Conservation (phyloP, 2,113 vertebrate species). For the Hyperopisus bebe region DNA sequence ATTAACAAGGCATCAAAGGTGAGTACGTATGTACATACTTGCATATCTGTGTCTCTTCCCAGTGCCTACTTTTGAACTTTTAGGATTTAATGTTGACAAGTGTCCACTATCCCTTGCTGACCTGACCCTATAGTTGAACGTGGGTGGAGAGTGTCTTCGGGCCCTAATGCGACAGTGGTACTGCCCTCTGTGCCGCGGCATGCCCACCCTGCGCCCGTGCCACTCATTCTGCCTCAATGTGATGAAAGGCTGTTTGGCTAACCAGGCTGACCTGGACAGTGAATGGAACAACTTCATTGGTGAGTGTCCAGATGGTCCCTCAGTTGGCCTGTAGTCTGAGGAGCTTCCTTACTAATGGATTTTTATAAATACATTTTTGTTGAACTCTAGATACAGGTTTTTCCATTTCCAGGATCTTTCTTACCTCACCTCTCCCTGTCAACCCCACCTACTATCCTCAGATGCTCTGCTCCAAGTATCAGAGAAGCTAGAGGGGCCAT, state of each 20-base stretch:
- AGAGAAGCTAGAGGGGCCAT: conserved; percentile 74
- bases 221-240: conserved; percentile 79
- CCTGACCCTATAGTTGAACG: conserved; percentile 52
- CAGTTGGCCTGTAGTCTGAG: not conserved
- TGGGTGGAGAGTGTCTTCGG: conserved; percentile 64
- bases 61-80: not conserved
- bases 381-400: not conserved
- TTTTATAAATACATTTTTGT: not conserved
- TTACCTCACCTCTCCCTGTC: not conserved
- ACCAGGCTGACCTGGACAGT: conserved; percentile 68
- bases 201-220: conserved; percentile 67
- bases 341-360: not conserved
- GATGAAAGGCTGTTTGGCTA: conserved; percentile 79
- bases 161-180: conserved; percentile 79
- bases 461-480: conserved; percentile 72
- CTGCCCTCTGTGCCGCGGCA: conserved; percentile 74
- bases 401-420: not conserved
- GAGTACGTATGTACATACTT: not conserved
- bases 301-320: conserved; percentile 42
- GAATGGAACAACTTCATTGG: conserved; percentile 81
- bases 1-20: conserved; percentile 76
- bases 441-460: conserved; percentile 31
- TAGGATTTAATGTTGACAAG: not conserved
- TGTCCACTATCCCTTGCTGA: conserved; percentile 13
- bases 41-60: not conserved